A percentile compares a stretch with the other conserved stretches of the same genome.
Evolutionary conservation across 2,797 vertebrate species (phyloP).

Genomic region (Hafferia zeledoni): DNA sequence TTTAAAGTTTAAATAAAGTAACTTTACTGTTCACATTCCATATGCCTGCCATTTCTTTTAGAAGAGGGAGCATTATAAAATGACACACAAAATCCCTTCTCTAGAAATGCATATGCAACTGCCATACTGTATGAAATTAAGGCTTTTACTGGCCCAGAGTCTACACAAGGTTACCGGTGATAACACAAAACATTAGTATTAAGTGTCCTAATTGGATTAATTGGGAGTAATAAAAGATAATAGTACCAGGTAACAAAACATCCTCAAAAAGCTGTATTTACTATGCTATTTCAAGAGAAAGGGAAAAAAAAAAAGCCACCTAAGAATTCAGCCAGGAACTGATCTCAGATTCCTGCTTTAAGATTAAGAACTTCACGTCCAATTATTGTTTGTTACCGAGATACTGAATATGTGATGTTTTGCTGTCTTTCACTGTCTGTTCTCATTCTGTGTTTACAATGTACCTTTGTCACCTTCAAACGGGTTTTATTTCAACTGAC

Average conservation of each 20-base stretch:
- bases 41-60: background rate
- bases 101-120: background rate
- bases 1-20: conserved; percentile 48
- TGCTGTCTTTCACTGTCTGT: conserved; percentile 22
- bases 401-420: background rate
- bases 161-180: background rate
- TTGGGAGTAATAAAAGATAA: background rate
- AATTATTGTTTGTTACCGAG: conserved; percentile 22
- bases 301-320: background rate
- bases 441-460: background rate
- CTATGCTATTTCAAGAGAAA: background rate
- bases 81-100: conserved; percentile 13
- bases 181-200: conserved; percentile 53
- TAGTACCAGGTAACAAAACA: background rate
- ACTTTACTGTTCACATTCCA: background rate
- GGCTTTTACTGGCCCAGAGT: background rate
- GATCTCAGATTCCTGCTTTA: background rate
- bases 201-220: conserved; percentile 27
- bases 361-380: conserved; percentile 32
- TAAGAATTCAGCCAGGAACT: background rate
- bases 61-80: background rate
- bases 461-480: background rate
- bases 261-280: background rate
- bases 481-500: background rate
- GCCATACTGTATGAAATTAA: background rate